Percentiles rank a stretch among this genome's conserved stretches.
Evolutionary conservation across 2,888 invertebrate species (phyloP).

Genomic region (Loripinus fragilis): DNA sequence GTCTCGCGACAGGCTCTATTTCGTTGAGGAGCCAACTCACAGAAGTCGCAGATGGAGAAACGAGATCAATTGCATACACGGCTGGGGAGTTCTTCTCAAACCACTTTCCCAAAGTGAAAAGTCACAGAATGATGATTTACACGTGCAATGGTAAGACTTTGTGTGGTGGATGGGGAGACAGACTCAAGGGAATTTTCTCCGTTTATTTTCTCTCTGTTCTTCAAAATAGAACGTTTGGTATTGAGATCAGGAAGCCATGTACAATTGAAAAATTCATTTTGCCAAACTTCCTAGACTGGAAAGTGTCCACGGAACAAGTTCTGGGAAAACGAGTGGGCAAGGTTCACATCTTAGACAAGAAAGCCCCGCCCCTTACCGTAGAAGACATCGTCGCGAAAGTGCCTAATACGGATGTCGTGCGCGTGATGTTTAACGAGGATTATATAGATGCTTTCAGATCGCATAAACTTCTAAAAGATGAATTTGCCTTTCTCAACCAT

Average conservation of each 20-base stretch:
- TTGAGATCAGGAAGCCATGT: not conserved
- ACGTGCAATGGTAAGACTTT: not conserved
- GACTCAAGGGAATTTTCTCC: not conserved
- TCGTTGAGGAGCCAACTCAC: no score
- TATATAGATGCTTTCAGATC: not conserved
- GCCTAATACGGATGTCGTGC: not conserved
- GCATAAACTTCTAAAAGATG: not conserved
- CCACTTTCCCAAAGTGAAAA: not conserved
- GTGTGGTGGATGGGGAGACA: slow-evolving; percentile 8
- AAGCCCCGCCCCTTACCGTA: not conserved
- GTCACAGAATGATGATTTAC: not conserved
- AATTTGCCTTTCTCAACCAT: not conserved
- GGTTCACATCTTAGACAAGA: not conserved
- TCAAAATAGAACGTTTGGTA: not conserved
- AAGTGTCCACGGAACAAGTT: not conserved
- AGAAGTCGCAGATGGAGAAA: no score
- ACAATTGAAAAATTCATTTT: not conserved
- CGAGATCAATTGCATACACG: not conserved
- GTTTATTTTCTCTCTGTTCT: not conserved
- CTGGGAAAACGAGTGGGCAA: not conserved
- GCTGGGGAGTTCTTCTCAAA: not conserved
- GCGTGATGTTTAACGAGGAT: not conserved
- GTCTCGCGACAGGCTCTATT: no score
- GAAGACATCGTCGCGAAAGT: not conserved
- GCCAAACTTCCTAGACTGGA: not conserved